Evolutionary conservation across 2,888 invertebrate genomes (phyloP), one percentile per base, ranked within the genome.

Genomic region (Diachrysia chrysitis): DNA sequence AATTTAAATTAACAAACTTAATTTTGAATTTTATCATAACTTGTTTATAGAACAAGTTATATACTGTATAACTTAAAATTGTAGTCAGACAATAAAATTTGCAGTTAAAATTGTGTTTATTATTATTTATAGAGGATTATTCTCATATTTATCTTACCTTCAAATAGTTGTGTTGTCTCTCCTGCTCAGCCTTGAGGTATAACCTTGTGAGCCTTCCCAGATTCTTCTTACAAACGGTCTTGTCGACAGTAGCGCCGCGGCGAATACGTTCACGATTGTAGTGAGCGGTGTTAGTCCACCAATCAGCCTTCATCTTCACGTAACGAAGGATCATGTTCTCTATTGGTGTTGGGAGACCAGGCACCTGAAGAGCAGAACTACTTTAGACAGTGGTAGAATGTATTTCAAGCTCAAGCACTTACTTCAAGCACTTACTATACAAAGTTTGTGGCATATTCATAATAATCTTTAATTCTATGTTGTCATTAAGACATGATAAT

Each of bases 241-340:
- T 99, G 91, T 99, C 99, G 17, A 99, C 99, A 0, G 99, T 99
- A 59, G 99, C 99, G n/a, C 99, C 99, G 82, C 99, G 97, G 3
- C 99, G 97, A 79, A 99, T 99, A 85, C 99, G 96, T 93, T 99
- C 99, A 53, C 99, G 96, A 95, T 99, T 99, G 93, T 99, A 99
- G 92, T 99, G 99, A 0, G 99, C 99, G 0, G 99, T 99, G 92
- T 99, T 99, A 0, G 99, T 99, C 99, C 99, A 99, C 99, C 99
- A 99, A 92, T 99, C 99, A 0, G 99, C 99, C 91, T 99, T 99
- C 97, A 99, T 99, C 93, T 99, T 99, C 14, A 99, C 99, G 93
- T 99, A 99, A 42, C 99, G 97, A 68, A 99, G 96, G 83, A 99
- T 99, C 99, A 99, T 99, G 95, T 99, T 99, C 95, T 99, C 99